Evolutionary conservation across 2,888 invertebrate species (phyloP).

Genomic region (Chaetoderma sp.): DNA sequence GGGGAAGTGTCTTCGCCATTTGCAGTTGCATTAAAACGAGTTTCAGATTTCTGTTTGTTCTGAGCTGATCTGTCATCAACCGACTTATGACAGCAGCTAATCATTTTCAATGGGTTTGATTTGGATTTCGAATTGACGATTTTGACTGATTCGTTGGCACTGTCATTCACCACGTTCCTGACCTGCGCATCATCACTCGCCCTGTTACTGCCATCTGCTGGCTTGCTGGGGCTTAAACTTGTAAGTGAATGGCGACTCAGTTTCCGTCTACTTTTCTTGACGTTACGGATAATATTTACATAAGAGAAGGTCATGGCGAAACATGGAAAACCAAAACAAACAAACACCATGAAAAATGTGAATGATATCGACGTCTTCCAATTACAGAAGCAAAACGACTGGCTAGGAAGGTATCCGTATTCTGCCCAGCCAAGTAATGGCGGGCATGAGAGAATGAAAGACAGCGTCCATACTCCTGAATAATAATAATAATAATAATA

Average conservation of each 20-base stretch:
- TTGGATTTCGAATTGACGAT: too few relatives aligned
- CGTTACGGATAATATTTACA: constrained; percentile 44
- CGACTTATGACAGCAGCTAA: too few relatives aligned
- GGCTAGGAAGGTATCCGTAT: constrained; percentile 49
- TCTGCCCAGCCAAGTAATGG: constrained; percentile 59
- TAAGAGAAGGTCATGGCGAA: constrained; percentile 58
- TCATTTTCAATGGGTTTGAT: too few relatives aligned
- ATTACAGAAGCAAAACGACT: constrained; percentile 60
- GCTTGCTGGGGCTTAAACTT: too few relatives aligned
- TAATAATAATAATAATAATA: constrained; percentile 14
- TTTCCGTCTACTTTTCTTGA: constrained; percentile 41
- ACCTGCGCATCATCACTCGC: too few relatives aligned
- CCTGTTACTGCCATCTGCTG: too few relatives aligned
- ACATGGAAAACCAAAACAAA: constrained; percentile 59
- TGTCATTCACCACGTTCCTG: too few relatives aligned
- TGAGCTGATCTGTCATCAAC: too few relatives aligned
- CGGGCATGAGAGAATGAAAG: constrained; percentile 47
- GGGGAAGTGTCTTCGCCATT: too few relatives aligned
- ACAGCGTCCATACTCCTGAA: constrained; percentile 51
- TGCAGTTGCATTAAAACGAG: too few relatives aligned
- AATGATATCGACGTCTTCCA: constrained; percentile 54
- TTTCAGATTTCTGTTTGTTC: too few relatives aligned
- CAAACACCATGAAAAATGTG: constrained; percentile 59
- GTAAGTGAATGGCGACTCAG: not conserved
- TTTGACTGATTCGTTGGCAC: too few relatives aligned